Evolutionary conservation across 2,888 invertebrate species (phyloP), one percentile per base, ranked within the genome.

Genomic region (Pristionchus arcanus): DNA sequence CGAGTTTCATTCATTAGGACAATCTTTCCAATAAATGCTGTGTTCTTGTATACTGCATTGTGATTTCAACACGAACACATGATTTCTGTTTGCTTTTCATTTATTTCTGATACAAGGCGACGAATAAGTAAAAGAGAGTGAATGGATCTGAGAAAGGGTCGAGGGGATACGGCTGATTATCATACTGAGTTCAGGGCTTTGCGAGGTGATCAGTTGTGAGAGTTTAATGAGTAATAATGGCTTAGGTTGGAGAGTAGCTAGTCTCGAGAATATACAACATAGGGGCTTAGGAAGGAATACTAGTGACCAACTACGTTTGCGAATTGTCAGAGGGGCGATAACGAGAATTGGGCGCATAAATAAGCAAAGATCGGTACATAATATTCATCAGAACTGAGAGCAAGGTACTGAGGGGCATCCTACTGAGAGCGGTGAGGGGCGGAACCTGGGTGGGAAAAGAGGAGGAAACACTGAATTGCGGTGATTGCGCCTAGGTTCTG

Each of bases 341-440:
- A 81, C 81, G 81, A 81, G 81, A 81, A 81, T 81, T 81, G 21
- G 37, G 81, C 81, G 81, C 81, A 81, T 81, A 81, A 53, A 81
- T 53, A 81, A 55, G 55, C 55, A 11, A 81, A 49, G 42, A 49
- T 81, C 81, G 49, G 81, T 81, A 34, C 81, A 81, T 81, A 81
- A 81, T 53, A 74, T n/a, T 21, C n/a, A 81, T 81, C 81, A 81
- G 49, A 81, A 81, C 81, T 81, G 81, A 81, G 81, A 49, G 77
- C 16, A 13, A 42, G 68, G 71, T 34, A 9, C 42, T 5, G 31
- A n/a, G 49, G n/a, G n/a, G n/a, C n/a, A 81, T 81, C 81, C 81
- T 81, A 81, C 81, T 81, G 81, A 81, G 81, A 81, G 81, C n/a
- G 81, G 15, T 0, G 34, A 16, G 37, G 13, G 74, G 16, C 4